Conservation (phyloP, 2,113 vertebrate species). For the Pogonocichla stellata region DNA sequence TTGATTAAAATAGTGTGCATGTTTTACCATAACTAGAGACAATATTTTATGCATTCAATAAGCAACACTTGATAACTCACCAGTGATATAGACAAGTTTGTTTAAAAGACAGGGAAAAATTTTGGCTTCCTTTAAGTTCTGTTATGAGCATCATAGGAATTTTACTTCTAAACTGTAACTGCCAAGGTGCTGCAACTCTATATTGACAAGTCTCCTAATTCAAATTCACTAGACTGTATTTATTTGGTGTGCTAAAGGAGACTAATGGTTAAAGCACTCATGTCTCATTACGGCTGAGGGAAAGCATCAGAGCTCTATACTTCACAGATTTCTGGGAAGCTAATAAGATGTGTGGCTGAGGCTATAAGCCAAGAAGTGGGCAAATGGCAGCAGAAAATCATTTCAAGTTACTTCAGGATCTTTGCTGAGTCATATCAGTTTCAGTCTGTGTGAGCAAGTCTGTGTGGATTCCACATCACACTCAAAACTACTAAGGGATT, state of each 20-base stretch:
- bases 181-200: neutral
- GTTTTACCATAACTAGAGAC: constrained; percentile 15
- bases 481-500: constrained; percentile 11
- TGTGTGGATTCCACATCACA: constrained; percentile 46
- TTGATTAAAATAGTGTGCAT: neutral
- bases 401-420: constrained; percentile 36
- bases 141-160: neutral
- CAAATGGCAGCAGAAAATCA: constrained; percentile 20
- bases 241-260: constrained; percentile 5
- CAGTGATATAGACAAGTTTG: neutral
- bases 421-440: constrained; percentile 61
- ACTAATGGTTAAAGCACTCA: constrained; percentile 28
- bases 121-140: neutral
- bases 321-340: constrained; percentile 55
- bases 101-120: neutral
- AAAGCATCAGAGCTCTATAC: constrained; percentile 45
- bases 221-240: neutral
- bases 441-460: constrained; percentile 35
- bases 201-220: neutral
- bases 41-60: neutral
- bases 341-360: neutral
- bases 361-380: constrained; percentile 34
- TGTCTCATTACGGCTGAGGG: neutral
- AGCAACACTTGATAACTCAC: neutral
- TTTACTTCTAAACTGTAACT: neutral